Base-by-base conservation (phyloP, 1,140 invertebrate genomes). In the Rhyzopertha dominica region DNA sequence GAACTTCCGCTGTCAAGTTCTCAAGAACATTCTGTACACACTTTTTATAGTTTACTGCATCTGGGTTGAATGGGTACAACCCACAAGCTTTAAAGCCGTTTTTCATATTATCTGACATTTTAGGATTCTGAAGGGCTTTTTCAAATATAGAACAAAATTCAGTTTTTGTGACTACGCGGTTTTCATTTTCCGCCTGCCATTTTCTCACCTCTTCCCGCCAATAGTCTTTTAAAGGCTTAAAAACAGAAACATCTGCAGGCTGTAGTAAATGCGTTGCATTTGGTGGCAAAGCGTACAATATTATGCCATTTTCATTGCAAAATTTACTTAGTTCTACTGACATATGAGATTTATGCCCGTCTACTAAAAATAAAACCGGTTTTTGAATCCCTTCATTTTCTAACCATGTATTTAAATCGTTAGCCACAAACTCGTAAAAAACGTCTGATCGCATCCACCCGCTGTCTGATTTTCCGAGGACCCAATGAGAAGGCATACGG, bases 341-440 rank as follows among this genome's bases (percentile, higher is more conserved):
- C 24, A 70, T 39, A 39, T 71, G 68, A 3, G 63, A 64, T 36
- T 53, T 58, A 49, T 71, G 63, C 0, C 68, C 68, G 59, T 72
- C 65, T 3, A 70, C 43, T 31, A 73, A 67, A n/a, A 71, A 24
- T 2, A 69, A 29, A 28, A 66, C 45, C 22, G 65, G 67, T 38
- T 42, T 43, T 43, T 42, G n/a, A 28, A 67, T 63, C n/a, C 64
- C 53, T 17, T 66, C 40, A 37, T 50, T 22, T 14, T 39, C 19
- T 7, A 69, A 14, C 55, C 58, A 68, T 16, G 54, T 49, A 37
- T 62, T 23, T 35, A 70, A 65, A 17, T 49, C 24, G 47, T 73
- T 70, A 4, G 56, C 46, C 10, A 70, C 47, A 45, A 66, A 72
- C 58, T 69, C 67, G 51, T 55, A 68, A 51, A 71, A 72, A 3